phyloP scores from a whole-genome alignment of 2,888 invertebrate genomes.

The Piscicola geometra region DNA sequence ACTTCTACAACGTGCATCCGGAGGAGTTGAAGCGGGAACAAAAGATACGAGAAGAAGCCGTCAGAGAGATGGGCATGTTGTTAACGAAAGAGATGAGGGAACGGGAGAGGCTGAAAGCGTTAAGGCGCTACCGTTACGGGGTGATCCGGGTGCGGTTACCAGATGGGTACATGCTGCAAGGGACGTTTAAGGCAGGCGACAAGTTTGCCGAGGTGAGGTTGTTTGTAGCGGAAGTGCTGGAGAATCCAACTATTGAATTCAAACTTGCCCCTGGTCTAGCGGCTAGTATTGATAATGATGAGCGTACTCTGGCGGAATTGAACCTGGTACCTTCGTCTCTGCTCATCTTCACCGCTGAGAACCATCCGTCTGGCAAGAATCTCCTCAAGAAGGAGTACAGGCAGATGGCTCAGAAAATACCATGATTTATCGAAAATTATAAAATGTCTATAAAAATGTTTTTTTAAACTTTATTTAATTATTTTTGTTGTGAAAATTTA shows the following conservation, averaged over 20 bases:
- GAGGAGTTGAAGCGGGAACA: constrained; percentile 77
- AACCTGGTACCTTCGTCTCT: constrained; percentile 77
- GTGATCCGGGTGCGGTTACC: constrained; percentile 82
- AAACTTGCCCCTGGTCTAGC: constrained; percentile 67
- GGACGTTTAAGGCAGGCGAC: constrained; percentile 81
- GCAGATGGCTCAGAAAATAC: too few species aligned
- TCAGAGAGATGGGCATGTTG: constrained; percentile 76
- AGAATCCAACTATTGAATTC: constrained; percentile 66
- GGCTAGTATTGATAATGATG: constrained; percentile 67
- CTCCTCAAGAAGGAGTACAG: too few species aligned
- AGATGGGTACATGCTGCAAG: constrained; percentile 63
- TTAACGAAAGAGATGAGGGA: constrained; percentile 92
- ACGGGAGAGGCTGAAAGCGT: constrained; percentile 74
- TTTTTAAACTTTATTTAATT: too few species aligned
- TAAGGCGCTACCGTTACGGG: constrained; percentile 65
- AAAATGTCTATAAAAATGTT: too few species aligned
- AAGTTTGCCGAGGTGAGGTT: constrained; percentile 69
- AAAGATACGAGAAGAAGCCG: constrained; percentile 62
- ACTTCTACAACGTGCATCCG: constrained; percentile 75
- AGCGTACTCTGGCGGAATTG: constrained; percentile 68
- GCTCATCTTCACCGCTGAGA: constrained; percentile 73
- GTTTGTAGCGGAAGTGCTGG: constrained; percentile 74
- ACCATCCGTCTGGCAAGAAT: too few species aligned
- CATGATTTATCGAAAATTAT: too few species aligned
- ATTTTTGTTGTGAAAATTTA: too few species aligned